These are phyloP conservation scores for Pachypsylla venusta DNA, from an alignment of 1,140 invertebrate genomes.

Conservation along the genomic window DNA sequence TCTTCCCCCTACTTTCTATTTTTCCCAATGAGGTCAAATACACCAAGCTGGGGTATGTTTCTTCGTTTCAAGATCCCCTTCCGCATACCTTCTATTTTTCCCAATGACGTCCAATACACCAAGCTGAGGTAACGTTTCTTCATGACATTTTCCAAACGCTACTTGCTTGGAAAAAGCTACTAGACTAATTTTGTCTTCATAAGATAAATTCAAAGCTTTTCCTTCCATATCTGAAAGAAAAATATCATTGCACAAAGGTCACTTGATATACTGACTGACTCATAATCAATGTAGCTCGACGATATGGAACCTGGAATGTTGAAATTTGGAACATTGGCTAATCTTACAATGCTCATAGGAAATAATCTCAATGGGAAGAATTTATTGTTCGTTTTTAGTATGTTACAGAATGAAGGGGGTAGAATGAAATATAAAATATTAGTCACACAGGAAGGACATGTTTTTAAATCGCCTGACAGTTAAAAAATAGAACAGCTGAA, in stretches of 20 bases:
- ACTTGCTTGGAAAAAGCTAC: slow-evolving; percentile 88
- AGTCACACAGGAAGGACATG: too few species aligned
- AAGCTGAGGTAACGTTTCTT: slow-evolving; percentile 59
- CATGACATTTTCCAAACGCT: slow-evolving; percentile 63
- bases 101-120: slow-evolving; percentile 93
- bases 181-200: slow-evolving; percentile 80
- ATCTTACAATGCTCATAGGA: neutral
- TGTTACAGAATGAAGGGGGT: neutral
- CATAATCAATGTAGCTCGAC: neutral
- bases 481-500: too few species aligned
- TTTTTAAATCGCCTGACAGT: too few species aligned
- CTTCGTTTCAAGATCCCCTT: too few species aligned
- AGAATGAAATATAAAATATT: too few species aligned
- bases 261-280: slow-evolving; percentile 5
- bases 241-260: slow-evolving; percentile 18
- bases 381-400: too few species aligned
- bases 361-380: neutral
- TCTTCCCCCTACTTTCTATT: neutral
- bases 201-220: slow-evolving; percentile 84
- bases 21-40: neutral
- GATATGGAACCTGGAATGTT: neutral
- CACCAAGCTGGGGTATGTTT: too few species aligned
- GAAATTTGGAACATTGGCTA: neutral
- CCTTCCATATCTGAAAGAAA: slow-evolving; percentile 80
- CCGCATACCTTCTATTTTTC: slow-evolving; percentile 66